Evolutionary conservation across 2,797 vertebrate genomes (phyloP).

Genomic region (Paguma larvata): DNA sequence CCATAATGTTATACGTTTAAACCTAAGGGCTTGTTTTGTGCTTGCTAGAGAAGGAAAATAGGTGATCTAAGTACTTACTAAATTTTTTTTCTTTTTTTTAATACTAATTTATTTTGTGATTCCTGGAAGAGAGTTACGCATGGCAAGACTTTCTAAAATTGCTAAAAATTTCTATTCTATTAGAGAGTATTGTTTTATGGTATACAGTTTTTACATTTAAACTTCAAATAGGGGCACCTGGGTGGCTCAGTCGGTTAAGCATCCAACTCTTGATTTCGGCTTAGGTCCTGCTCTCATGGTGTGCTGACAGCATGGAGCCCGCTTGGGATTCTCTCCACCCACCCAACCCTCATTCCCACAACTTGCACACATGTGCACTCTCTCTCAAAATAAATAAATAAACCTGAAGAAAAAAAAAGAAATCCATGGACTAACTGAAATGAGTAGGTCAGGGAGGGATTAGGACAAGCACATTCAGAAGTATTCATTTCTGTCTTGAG

Average conservation of each 20-base stretch:
- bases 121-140: not conserved
- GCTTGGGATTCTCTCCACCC: no score
- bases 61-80: not conserved
- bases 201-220: not conserved
- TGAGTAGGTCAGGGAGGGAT: not conserved
- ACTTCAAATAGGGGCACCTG: not conserved
- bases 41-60: conserved; percentile 45
- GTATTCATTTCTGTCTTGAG: not conserved
- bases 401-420: not conserved
- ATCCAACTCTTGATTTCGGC: no score
- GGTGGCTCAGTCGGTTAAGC: no score
- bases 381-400: no score
- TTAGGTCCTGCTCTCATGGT: no score
- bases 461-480: not conserved
- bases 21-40: not conserved
- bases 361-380: no score
- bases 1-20: conserved; percentile 41
- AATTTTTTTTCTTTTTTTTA: not conserved
- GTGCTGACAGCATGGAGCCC: no score
- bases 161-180: conserved; percentile 55
- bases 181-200: not conserved
- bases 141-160: conserved; percentile 10
- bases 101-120: conserved; percentile 3
- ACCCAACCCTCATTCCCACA: no score
- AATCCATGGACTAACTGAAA: conserved; percentile 15